These are phyloP conservation scores for Euura saliciscinereae DNA, from an alignment of 1,140 invertebrate species.

Conservation along the genomic window DNA sequence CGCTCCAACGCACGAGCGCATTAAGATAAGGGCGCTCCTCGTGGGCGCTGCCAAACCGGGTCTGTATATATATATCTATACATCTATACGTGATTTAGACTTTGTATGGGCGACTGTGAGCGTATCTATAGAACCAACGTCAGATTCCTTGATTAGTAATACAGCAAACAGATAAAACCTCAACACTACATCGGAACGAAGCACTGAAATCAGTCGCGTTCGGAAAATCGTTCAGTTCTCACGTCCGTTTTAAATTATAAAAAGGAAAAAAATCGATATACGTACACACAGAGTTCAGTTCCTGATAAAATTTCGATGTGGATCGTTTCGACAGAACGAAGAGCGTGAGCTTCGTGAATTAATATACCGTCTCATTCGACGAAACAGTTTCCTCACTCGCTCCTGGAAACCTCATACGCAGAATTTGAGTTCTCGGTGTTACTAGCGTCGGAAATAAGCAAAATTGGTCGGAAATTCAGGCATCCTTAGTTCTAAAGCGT, in stretches of 20 bases:
- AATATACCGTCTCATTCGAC: background rate
- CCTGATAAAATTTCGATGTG: no score
- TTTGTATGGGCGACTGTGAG: background rate
- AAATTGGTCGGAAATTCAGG: background rate
- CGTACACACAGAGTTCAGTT: background rate
- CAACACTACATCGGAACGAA: no score
- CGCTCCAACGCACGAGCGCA: background rate
- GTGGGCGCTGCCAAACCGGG: background rate
- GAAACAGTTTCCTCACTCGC: background rate
- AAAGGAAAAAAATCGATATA: background rate
- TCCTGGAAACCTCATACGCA: background rate
- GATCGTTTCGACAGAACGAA: no score
- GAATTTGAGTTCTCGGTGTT: background rate
- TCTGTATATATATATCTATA: background rate
- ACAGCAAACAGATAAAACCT: constrained; percentile 5
- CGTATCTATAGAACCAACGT: background rate
- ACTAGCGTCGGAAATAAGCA: background rate
- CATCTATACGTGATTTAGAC: background rate
- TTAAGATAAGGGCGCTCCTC: background rate
- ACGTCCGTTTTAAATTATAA: background rate
- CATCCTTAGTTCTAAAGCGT: background rate
- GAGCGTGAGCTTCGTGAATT: background rate
- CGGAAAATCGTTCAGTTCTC: background rate
- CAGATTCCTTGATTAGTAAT: background rate
- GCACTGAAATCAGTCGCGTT: background rate